Evolutionary conservation across 2,113 vertebrate species (phyloP), one percentile per base, ranked within the genome.

Genomic region (Triplophysa siluroides): DNA sequence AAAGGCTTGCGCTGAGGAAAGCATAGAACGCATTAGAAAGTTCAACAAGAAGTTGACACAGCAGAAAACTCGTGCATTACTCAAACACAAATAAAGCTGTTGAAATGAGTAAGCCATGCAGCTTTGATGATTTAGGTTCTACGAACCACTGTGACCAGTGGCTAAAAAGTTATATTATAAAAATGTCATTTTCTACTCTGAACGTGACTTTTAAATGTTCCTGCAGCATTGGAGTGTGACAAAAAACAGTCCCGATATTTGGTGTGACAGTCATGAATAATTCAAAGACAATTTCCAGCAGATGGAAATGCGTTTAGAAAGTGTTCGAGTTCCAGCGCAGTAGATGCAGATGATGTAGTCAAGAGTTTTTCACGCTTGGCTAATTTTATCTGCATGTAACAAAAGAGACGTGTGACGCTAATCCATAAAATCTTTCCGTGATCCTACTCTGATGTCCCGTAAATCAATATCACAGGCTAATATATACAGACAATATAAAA

Each of bases 1-100:
- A 97, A 81, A 0, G 96, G 95, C 90, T 99, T 99, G 83, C 97
- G 94, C 98, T 99, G 91, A 6, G 61, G 72, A 41, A 54, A 77
- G 18, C 56, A 83, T 54, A 87, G 21, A 23, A 14, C 23, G n/a
- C 50, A 43, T 45, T 16, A 0, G 29, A 26, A 23, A 29, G 43
- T 9, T 47, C 11, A 2, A 23, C 3, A 24, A n/a, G n/a, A 81
- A 33, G 21, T 52, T 72, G 16, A 14, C 16, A 16, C 13, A 16
- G 67, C n/a, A 50, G 54, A 43, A 58, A 38, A 60, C 38, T 45
- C 29, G 47, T 68, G 70, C 63, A 70, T 60, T 74, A 66, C 14
- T 65, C 7, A n/a, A 58, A n/a, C 4, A 23, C 2, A 29, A 7
- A 16, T 66, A 74, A 11, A 38, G 26, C 16, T 71, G 29, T 76